These are phyloP conservation scores for Drosophila sechellia DNA, from an alignment of 1,140 invertebrate genomes.

Conservation along the genomic window DNA sequence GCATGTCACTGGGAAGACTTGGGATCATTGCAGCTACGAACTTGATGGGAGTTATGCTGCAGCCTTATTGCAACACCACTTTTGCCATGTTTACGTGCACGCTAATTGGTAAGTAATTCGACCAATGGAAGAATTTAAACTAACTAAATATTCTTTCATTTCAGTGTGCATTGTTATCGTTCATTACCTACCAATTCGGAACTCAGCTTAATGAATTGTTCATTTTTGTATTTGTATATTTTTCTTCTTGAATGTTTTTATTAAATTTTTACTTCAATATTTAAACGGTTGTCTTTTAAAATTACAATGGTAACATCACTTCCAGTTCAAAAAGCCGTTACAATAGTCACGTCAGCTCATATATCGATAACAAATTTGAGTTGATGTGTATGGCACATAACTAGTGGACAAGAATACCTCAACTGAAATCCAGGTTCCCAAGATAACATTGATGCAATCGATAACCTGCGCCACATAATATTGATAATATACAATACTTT, in stretches of 20 bases:
- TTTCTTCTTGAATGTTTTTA: background rate
- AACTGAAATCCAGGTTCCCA: background rate
- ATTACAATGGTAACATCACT: background rate
- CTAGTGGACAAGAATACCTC: background rate
- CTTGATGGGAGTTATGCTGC: slow-evolving; percentile 86
- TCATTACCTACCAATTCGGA: slow-evolving; percentile 61
- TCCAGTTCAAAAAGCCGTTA: background rate
- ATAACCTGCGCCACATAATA: slow-evolving; percentile 2
- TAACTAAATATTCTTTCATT: slow-evolving; percentile 20
- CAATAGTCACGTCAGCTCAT: background rate
- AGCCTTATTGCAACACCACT: slow-evolving; percentile 85
- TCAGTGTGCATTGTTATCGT: slow-evolving; percentile 66
- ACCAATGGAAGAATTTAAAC: accelerated
- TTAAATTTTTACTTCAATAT: background rate
- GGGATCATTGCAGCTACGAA: slow-evolving; percentile 87
- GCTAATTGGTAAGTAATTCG: slow-evolving; percentile 54
- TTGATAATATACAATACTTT: slow-evolving; percentile 9
- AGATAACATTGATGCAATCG: background rate
- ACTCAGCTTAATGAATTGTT: slow-evolving; percentile 29
- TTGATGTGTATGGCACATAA: background rate
- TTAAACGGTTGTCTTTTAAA: background rate
- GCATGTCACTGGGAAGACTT: slow-evolving; percentile 86
- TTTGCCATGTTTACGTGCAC: slow-evolving; percentile 74
- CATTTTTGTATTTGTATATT: background rate
- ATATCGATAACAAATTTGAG: background rate